phyloP scores from a whole-genome alignment of 1,140 invertebrate genomes.

The Listronotus oregonensis region DNA sequence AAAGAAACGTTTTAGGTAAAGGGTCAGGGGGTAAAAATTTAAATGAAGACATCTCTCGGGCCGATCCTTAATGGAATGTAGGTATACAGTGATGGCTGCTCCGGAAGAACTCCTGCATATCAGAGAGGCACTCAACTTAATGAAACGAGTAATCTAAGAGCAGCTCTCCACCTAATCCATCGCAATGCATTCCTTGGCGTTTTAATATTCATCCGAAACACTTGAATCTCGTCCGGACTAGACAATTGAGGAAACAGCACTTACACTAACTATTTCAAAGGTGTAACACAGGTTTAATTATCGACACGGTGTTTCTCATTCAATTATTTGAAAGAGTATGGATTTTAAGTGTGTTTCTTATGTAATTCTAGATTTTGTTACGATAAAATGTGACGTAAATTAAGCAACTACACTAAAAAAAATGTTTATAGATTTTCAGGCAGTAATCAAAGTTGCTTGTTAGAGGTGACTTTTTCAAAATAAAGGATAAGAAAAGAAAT shows the following conservation, averaged over 20 bases:
- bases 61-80: conserved; percentile 52
- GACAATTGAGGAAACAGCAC: conserved; percentile 54
- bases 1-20: conserved; percentile 29
- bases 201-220: conserved; percentile 55
- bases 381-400: too few species aligned
- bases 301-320: not conserved
- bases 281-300: conserved; percentile 23
- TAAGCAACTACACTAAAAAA: too few species aligned
- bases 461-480: too few species aligned
- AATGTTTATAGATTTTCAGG: too few species aligned
- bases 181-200: conserved; percentile 54
- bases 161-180: conserved; percentile 54
- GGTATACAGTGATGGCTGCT: conserved; percentile 36
- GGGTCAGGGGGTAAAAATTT: conserved; percentile 36
- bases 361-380: not conserved
- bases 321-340: not conserved
- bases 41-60: conserved; percentile 50
- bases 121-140: conserved; percentile 56
- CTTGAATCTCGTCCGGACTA: conserved; percentile 44
- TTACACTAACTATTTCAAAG: conserved; percentile 48
- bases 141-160: conserved; percentile 56
- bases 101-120: conserved; percentile 52
- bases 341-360: not conserved
- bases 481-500: too few species aligned
- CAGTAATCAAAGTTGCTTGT: too few species aligned